A percentile compares a stretch with the other conserved stretches of the same genome.
phyloP scores from a whole-genome alignment of 2,113 vertebrate genomes.

The Oncorhynchus clarkii region DNA sequence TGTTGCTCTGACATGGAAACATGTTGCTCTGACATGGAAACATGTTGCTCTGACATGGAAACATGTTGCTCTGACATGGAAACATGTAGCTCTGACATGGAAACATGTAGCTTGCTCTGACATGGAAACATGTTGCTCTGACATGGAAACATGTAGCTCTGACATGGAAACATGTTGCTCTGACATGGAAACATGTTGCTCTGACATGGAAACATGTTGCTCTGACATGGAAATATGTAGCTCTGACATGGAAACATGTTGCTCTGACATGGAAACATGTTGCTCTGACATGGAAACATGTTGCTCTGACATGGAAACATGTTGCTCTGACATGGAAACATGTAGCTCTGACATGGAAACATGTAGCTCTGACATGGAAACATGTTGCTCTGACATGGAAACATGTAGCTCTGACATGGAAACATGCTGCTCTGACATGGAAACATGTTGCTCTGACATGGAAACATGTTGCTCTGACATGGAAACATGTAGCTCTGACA shows the following conservation, averaged over 20 bases:
- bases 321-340: conserved; percentile 27
- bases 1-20: conserved; percentile 31
- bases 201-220: conserved; percentile 31
- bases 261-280: conserved; percentile 27
- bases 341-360: conserved; percentile 31
- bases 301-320: conserved; percentile 28
- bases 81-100: conserved; percentile 30
- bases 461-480: conserved; percentile 26
- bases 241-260: conserved; percentile 25
- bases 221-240: conserved; percentile 29
- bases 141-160: conserved; percentile 31
- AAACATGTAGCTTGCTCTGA: conserved; percentile 26
- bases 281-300: conserved; percentile 25
- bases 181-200: conserved; percentile 29
- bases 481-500: too few relatives aligned
- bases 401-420: conserved; percentile 29
- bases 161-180: conserved; percentile 29
- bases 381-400: conserved; percentile 30
- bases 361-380: conserved; percentile 29
- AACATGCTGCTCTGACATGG: conserved; percentile 31
- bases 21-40: conserved; percentile 31
- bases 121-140: conserved; percentile 30
- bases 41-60: conserved; percentile 20
- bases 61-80: conserved; percentile 31
- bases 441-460: conserved; percentile 31